A percentile compares a stretch with the other conserved stretches of the same genome.
Evolutionary conservation across 2,113 vertebrate genomes (phyloP).

Genomic region (Lamprotornis superbus): DNA sequence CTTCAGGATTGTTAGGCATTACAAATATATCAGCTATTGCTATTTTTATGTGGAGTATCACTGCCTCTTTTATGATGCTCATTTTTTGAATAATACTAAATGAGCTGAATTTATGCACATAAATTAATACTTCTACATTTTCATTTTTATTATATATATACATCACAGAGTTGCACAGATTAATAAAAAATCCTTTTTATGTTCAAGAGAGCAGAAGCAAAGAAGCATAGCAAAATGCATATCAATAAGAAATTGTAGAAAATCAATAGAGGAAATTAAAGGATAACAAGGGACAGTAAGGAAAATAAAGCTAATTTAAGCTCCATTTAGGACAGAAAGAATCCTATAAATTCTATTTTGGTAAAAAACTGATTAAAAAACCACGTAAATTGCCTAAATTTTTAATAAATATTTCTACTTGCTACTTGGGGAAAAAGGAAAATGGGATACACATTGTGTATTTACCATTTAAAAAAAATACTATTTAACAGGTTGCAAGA

Average conservation of each 20-base stretch:
- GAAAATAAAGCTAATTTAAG: not conserved
- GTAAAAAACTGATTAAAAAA: not conserved
- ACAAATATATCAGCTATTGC: not conserved
- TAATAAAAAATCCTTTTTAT: not conserved
- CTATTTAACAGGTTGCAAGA: not conserved
- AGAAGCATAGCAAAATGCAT: not conserved
- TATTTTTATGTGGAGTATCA: not conserved
- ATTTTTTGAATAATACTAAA: slow-evolving; percentile 33
- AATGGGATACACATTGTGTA: fast-evolving
- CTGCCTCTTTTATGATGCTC: not conserved
- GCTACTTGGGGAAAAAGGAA: not conserved
- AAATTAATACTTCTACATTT: slow-evolving; percentile 24
- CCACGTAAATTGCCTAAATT: not conserved
- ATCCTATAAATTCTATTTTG: not conserved
- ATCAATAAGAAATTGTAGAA: slow-evolving; percentile 15
- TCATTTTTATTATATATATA: slow-evolving; percentile 24
- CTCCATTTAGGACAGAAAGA: not conserved
- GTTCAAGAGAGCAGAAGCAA: not conserved
- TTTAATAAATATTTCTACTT: not conserved
- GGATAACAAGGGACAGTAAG: not conserved
- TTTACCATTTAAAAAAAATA: not conserved
- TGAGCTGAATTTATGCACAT: not conserved
- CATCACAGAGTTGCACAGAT: not conserved
- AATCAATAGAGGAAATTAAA: slow-evolving; percentile 15
- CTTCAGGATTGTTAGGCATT: not conserved